Evolutionary conservation across 2,888 invertebrate genomes (phyloP).

Genomic region (Gonocerus acuteangulatus): DNA sequence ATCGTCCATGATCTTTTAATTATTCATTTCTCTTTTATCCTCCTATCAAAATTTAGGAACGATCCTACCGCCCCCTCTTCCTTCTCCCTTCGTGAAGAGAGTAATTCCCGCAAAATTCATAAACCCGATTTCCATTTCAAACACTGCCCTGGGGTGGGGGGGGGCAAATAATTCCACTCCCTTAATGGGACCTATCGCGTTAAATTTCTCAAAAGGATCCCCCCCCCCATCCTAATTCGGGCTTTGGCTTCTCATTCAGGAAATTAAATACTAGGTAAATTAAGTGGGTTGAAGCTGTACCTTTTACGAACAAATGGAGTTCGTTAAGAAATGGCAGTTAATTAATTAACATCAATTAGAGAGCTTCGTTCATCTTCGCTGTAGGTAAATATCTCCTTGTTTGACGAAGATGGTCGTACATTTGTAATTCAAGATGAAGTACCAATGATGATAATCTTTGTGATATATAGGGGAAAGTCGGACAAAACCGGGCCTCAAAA

Average conservation of each 20-base stretch:
- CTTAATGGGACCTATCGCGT: background rate
- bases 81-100: background rate
- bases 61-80: background rate
- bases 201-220: background rate
- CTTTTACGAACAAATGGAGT: background rate
- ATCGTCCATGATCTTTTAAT: too few relatives aligned
- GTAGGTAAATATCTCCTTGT: too few relatives aligned
- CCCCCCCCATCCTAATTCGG: too few relatives aligned
- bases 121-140: background rate
- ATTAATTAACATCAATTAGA: conserved; percentile 13
- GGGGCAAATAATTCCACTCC: too few relatives aligned
- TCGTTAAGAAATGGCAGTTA: conserved; percentile 12
- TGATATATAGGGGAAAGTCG: too few relatives aligned
- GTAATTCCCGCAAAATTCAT: background rate
- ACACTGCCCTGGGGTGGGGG: too few relatives aligned
- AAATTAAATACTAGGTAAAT: conserved; percentile 15
- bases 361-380: conserved; percentile 8
- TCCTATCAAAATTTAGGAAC: background rate
- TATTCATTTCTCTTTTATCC: too few relatives aligned
- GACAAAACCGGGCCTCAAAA: too few relatives aligned
- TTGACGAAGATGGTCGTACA: too few relatives aligned
- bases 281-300: background rate
- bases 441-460: too few relatives aligned
- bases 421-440: too few relatives aligned
- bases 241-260: background rate